Base-by-base conservation (phyloP, 2,888 invertebrate genomes). In the Tholera decimalis region DNA sequence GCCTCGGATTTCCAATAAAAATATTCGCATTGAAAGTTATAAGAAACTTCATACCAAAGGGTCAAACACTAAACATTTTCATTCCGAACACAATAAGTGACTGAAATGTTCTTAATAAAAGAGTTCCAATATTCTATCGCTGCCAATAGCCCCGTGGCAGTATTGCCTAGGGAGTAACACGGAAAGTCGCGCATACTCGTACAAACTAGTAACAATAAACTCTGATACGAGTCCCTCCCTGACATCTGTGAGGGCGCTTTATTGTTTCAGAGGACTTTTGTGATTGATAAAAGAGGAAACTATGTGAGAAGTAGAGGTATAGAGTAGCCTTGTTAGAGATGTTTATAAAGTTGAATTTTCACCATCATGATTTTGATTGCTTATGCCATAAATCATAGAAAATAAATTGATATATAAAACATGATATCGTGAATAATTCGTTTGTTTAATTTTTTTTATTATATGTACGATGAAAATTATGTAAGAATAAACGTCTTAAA, bases 191-290 rank as follows among this genome's bases (percentile, higher is more conserved):
- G 41, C 24, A 33, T 37, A 56, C 46, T 57, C 18, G 33, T 18
- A 26, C n/a, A 33, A 20, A 30, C 49, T 22, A 24, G 20, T 26
- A 53, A 64, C 74, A 73, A 71, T 66, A 66, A 50, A 50, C 49
- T 73, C 5, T 41, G 56, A 37, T 26, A 67, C 33, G 30, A 50
- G 28, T 24, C 53, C 39, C 39, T 39, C 57, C 37, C 51, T 37
- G 43, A 5, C 18, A 13, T 73, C 37, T 53, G 37, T 43, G 55
- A 37, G 53, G n/a, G n/a, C 20, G 28, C 18, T 74, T 69, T 58
- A 66, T 66, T 66, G 57, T 66, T 66, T 49, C 22, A 53, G 47
- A 37, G 2, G 41, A 41, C 33, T 33, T 46, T 47, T 44, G 56
- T 54, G 15, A 65, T 54, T 44, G 65, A 26, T 72, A 44, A 7